Conservation (phyloP, 2,113 vertebrate species). For the Halichoeres trimaculatus region DNA sequence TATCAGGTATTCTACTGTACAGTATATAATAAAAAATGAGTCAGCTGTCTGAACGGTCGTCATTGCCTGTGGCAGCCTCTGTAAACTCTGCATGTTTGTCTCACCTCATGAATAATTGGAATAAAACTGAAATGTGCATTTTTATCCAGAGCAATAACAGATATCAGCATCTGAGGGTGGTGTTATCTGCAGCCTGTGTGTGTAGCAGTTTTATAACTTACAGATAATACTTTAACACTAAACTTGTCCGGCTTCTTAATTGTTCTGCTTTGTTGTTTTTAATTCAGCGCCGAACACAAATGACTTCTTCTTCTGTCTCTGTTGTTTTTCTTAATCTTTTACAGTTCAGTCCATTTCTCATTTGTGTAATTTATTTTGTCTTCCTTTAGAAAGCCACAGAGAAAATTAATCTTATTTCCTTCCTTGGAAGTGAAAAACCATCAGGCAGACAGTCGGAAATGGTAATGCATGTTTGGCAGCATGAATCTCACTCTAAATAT, state of each 20-base stretch:
- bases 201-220: slow-evolving; percentile 2
- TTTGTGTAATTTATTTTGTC: slow-evolving; percentile 6
- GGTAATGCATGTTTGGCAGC: slow-evolving; percentile 26
- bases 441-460: slow-evolving; percentile 4
- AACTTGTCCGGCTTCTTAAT: not conserved
- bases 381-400: not conserved
- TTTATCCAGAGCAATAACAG: slow-evolving; percentile 3
- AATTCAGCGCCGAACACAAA: not conserved
- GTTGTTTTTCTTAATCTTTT: not conserved
- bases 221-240: not conserved
- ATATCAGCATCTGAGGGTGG: not conserved
- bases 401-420: slow-evolving; percentile 39
- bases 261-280: not conserved
- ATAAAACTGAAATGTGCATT: slow-evolving; percentile 8
- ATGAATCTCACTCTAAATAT: slow-evolving; percentile 32
- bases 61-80: slow-evolving; percentile 21
- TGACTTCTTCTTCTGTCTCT: not conserved
- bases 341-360: not conserved
- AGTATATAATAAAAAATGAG: not conserved
- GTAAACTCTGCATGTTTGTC: slow-evolving; percentile 4
- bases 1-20: no score
- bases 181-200: not conserved
- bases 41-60: slow-evolving; percentile 3
- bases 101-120: slow-evolving; percentile 32
- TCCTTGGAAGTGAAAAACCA: slow-evolving; percentile 27